Base-by-base conservation (phyloP, 2,888 invertebrate genomes). In the Deilephila porcellus region DNA sequence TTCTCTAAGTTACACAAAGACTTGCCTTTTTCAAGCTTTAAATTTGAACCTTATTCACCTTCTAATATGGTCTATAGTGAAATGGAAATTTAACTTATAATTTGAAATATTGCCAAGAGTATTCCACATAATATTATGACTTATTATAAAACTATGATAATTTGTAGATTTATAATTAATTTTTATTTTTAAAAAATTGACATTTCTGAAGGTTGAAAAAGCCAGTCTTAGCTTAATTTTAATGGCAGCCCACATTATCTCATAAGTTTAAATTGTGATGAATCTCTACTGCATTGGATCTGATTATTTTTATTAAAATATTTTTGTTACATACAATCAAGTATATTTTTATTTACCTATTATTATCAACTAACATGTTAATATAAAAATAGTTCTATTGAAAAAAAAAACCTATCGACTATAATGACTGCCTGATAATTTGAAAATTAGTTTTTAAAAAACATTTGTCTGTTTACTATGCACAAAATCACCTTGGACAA, bases 181-280 rank as follows among this genome's bases (percentile, higher is more conserved):
- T 7, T 53, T 4, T 19, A 17, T 53, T 53, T 17, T 17, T 1
- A 3, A 29, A 62, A 29, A 14, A 62, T 19, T 32, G 34, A 4
- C 14, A 6, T 3, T 60, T 62, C 60, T 34, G 7, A 34, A 63
- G 63, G 63, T 63, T 63, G 63, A 34, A 19, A 34, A 63, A 34
- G 17, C 7, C 34, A 14, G 63, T 34, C 34, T 34, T n/a, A 3
- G 34, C 32, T 63, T 62, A 62, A 62, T 62, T 19, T 17, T n/a
- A n/a, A 63, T 34, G 63, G 63, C 63, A 63, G 63, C 63, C 63
- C 63, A 63, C 63, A 63, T 19, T 34, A 34, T 37, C 3, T 1
- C 7, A 37, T 29, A 29, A 19, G 19, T 60, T 11, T 14, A 29
- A 60, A 62, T n/a, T 63, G 34, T 63, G 34, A 63, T 37, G n/a